Conservation (phyloP, 2,888 invertebrate species). For the Crossocerus cetratus region DNA sequence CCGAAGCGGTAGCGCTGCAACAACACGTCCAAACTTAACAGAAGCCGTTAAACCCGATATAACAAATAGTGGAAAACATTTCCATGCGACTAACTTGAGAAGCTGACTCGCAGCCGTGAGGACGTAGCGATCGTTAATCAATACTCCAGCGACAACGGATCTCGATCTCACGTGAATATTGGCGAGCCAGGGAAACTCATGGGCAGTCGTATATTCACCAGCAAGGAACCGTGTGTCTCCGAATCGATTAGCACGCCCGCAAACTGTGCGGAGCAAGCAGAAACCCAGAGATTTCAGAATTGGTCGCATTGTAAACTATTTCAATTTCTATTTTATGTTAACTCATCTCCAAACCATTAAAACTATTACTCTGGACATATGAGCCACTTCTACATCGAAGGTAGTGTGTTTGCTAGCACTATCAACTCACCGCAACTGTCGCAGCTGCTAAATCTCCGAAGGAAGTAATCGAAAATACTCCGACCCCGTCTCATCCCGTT, state of each 20-base stretch:
- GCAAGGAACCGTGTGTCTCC: conserved; percentile 75
- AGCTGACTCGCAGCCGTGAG: conserved; percentile 79
- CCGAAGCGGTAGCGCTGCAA: conserved; percentile 66
- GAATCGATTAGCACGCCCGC: conserved; percentile 77
- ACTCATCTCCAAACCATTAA: neutral
- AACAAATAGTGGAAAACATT: neutral
- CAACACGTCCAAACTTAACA: neutral
- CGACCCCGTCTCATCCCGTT: conserved; percentile 51
- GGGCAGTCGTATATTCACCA: conserved; percentile 77
- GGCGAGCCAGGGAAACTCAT: conserved; percentile 81
- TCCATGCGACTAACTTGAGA: conserved; percentile 73
- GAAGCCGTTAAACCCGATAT: neutral
- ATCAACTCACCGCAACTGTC: conserved; percentile 68
- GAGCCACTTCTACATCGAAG: neutral
- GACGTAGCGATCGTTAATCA: conserved; percentile 81
- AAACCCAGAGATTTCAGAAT: too few relatives aligned
- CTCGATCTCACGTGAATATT: conserved; percentile 76
- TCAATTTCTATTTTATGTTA: too few relatives aligned
- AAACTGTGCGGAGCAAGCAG: conserved; percentile 66
- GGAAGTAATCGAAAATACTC: conserved; percentile 67
- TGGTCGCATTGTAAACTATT: neutral
- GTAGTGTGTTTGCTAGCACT: neutral
- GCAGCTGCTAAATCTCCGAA: conserved; percentile 68
- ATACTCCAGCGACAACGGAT: conserved; percentile 76
- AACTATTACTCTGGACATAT: neutral